phyloP scores from a whole-genome alignment of 2,888 invertebrate genomes.

The Resseliella maxima region DNA sequence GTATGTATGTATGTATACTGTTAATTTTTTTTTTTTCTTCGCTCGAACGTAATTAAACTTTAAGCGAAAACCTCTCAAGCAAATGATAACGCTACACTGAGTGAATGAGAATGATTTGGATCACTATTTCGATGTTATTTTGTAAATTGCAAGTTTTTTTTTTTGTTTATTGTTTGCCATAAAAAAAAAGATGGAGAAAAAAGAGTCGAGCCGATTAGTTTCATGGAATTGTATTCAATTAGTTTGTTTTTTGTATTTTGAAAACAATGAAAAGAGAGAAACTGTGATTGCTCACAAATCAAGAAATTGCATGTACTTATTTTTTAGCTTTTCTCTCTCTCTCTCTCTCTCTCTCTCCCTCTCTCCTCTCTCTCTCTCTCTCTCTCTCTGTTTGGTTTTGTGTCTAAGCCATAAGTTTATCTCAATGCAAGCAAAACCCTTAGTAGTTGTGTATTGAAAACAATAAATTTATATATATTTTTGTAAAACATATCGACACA shows the following conservation, averaged over 20 bases:
- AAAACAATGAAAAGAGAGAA: background rate
- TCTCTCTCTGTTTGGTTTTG: too few relatives aligned
- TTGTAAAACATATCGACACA: slow-evolving; percentile 11
- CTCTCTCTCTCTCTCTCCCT: too few relatives aligned
- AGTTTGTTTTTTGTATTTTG: background rate
- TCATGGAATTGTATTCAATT: background rate
- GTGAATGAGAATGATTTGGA: background rate
- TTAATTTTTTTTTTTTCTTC: slow-evolving; percentile 13
- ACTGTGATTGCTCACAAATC: background rate
- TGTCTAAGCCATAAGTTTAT: background rate
- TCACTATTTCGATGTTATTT: background rate
- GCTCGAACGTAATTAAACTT: background rate
- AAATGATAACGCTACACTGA: background rate
- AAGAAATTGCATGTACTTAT: slow-evolving; percentile 27
- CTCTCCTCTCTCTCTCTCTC: too few relatives aligned
- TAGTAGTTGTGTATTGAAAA: background rate
- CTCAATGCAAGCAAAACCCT: background rate
- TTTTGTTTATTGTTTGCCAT: background rate
- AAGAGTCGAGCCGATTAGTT: background rate
- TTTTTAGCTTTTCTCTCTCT: slow-evolving; percentile 2
- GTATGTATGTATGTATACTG: background rate
- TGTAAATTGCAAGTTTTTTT: background rate
- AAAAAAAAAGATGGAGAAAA: too few relatives aligned
- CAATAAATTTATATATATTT: background rate
- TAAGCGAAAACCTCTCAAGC: background rate